Conservation (phyloP, 2,888 invertebrate species). For the Drosophila histrio region DNA sequence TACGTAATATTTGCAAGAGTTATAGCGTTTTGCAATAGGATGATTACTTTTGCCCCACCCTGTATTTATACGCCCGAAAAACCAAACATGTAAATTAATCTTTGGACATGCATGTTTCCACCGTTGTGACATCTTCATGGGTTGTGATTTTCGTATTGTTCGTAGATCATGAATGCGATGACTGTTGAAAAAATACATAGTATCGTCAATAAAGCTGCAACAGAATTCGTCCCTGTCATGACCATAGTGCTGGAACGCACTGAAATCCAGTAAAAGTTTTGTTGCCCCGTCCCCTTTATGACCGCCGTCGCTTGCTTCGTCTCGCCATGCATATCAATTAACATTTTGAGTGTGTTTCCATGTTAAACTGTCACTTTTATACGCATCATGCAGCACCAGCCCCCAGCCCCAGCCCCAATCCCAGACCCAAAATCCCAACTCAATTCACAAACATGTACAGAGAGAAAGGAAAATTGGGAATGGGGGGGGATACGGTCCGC, state of each 20-base stretch:
- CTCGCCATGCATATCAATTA: constrained; percentile 60
- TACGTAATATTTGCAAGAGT: no score
- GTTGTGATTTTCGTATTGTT: background rate
- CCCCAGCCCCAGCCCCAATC: no score
- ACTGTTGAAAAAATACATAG: background rate
- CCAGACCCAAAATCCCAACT: constrained; percentile 23
- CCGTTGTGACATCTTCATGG: background rate
- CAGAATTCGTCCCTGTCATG: constrained; percentile 28
- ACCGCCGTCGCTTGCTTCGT: background rate
- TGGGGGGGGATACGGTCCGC: background rate
- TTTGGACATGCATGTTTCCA: background rate
- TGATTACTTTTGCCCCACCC: no score
- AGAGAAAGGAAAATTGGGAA: background rate
- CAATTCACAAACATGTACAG: constrained; percentile 6
- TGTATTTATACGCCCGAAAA: background rate
- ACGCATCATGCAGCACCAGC: constrained; percentile 60
- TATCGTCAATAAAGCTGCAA: constrained; percentile 9
- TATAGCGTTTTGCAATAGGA: no score
- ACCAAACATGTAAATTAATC: background rate
- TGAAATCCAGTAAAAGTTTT: constrained; percentile 18
- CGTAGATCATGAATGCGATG: background rate
- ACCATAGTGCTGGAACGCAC: constrained; percentile 11
- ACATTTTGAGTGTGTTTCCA: constrained; percentile 73
- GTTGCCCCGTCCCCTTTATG: background rate
- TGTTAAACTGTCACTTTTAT: constrained; percentile 72